Conservation (phyloP, 2,113 vertebrate species). For the Notarius quadriscutis region DNA sequence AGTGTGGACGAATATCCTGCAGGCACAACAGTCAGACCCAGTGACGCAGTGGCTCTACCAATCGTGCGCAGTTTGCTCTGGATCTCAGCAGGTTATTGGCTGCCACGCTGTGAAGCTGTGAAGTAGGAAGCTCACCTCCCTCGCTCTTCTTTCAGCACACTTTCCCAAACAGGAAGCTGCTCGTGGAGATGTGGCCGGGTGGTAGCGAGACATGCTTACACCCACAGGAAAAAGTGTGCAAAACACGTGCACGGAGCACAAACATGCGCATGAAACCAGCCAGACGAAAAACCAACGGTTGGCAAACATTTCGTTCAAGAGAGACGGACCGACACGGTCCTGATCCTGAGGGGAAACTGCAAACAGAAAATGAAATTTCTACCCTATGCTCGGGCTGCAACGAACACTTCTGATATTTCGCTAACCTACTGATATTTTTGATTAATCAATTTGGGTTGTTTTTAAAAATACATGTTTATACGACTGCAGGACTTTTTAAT, state of each 20-base stretch:
- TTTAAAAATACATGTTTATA: background rate
- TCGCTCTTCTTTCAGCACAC: conserved; percentile 25
- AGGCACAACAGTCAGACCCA: background rate
- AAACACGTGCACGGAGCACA: background rate
- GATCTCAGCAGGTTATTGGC: conserved; percentile 26
- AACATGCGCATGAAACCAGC: background rate
- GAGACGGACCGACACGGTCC: background rate
- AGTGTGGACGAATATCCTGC: conserved; percentile 28
- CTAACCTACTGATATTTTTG: background rate
- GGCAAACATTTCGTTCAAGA: background rate
- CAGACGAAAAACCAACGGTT: background rate
- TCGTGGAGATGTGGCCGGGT: conserved; percentile 14
- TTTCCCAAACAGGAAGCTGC: conserved; percentile 46
- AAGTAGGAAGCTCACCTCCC: conserved; percentile 26
- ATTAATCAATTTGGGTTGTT: background rate
- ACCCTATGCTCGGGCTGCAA: background rate
- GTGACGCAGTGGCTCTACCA: conserved; percentile 8
- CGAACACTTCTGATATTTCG: background rate
- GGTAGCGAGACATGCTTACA: conserved; percentile 19
- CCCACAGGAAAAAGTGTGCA: background rate
- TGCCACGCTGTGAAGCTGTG: background rate
- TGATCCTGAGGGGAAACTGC: background rate
- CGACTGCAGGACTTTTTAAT: no score
- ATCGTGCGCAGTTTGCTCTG: conserved; percentile 1
- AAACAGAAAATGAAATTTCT: background rate